Evolutionary conservation across 2,797 vertebrate genomes (phyloP).

Genomic region (Furcifer pardalis): DNA sequence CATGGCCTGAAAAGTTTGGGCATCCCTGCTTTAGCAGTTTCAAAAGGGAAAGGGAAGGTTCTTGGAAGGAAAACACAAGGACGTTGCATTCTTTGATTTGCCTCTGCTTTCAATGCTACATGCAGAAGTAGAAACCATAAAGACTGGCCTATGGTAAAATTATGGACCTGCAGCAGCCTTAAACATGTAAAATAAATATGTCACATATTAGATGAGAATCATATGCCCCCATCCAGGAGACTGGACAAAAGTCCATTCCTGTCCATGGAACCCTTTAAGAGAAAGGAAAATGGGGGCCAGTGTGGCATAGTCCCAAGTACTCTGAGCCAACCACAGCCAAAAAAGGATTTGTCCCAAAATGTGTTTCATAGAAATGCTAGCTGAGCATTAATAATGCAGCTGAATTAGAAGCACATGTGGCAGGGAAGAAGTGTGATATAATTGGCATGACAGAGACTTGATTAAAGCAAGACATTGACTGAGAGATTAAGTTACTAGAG

Average conservation of each 20-base stretch:
- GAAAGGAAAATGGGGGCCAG: background rate
- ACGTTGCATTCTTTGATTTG: background rate
- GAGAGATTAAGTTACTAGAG: conserved; percentile 48
- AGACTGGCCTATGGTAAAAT: background rate
- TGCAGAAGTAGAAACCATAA: background rate
- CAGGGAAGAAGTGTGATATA: conserved; percentile 33
- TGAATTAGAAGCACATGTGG: conserved; percentile 60
- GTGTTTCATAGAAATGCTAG: background rate
- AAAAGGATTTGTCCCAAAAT: background rate
- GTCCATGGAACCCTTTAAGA: background rate
- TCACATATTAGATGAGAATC: background rate
- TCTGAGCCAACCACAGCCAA: background rate
- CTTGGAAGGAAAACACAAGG: background rate
- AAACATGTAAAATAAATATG: background rate
- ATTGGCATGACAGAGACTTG: conserved; percentile 22
- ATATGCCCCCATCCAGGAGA: background rate
- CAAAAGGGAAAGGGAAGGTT: background rate
- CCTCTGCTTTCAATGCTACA: background rate
- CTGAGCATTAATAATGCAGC: conserved; percentile 28
- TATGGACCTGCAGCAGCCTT: background rate
- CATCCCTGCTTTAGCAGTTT: too few species aligned
- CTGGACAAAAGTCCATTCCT: background rate
- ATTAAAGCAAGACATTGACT: conserved; percentile 52
- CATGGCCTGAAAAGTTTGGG: too few species aligned
- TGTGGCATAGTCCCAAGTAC: background rate